Base-by-base conservation (phyloP, 2,113 vertebrate genomes). In the Catagonus wagneri region DNA sequence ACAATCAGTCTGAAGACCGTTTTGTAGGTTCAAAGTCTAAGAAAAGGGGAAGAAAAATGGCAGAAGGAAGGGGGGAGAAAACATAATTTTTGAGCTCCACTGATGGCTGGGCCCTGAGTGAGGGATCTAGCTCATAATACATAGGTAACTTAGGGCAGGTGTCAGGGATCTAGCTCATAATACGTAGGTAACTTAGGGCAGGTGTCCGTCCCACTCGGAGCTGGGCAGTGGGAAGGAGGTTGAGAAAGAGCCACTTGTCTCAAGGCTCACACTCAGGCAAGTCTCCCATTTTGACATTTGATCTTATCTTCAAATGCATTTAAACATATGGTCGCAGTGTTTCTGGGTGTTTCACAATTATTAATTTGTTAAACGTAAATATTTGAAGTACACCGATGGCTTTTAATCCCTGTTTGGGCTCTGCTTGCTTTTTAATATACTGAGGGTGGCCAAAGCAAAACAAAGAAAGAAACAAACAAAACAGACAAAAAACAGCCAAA, bases 281-380 rank as follows among this genome's bases (percentile, higher is more conserved):
- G 58, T 36, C 34, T 95, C n/a, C 16, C 17, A 36, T 87, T 85
- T 84, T 50, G 27, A 85, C 92, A 87, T 97, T 75, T 79, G 71
- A 93, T 84, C 58, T 95, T 83, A 68, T 85, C 65, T 94, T 90
- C 81, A 85, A 83, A 85, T 94, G 61, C 93, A 95, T 27, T 72
- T 93, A 76, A 95, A 71, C 44, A 76, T 79, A 54, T 76, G 76
- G 78, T n/a, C 76, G 78, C 63, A 76, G 52, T 36, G 36, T 83
- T 96, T 90, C 61, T 68, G 58, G 66, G n/a, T 87, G 72, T 72
- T 90, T 95, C 71, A 65, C n/a, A 85, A 85, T 88, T 20, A 92
- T 52, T 68, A 63, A n/a, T 71, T 94, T 89, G 66, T 72, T 76
- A 84, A 90, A 86, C 83, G 23, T 89, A 95, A 78, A 83, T 89